Conservation (phyloP, 1,140 invertebrate species). For the Drosophila kepulauana region DNA sequence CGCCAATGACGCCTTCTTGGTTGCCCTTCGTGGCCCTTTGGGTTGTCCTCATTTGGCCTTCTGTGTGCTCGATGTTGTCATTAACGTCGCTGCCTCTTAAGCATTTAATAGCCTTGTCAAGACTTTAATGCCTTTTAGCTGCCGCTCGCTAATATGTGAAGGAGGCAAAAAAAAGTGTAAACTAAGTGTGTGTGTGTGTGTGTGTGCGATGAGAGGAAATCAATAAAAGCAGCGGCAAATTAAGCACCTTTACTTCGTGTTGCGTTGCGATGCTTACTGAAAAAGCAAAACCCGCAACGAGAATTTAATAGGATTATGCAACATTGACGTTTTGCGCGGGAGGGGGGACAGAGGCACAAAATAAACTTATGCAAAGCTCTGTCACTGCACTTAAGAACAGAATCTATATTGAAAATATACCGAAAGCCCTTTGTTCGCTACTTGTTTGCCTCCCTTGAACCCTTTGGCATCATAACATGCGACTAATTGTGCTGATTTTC, state of each 20-base stretch:
- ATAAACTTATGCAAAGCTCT: constrained; percentile 78
- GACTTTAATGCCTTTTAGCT: constrained; percentile 83
- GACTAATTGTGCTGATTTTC: constrained; percentile 79
- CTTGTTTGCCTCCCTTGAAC: constrained; percentile 43
- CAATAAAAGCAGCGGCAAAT: constrained; percentile 81
- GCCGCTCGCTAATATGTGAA: constrained; percentile 62
- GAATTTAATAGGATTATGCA: constrained; percentile 84
- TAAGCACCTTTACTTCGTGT: constrained; percentile 74
- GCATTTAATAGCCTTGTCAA: constrained; percentile 84
- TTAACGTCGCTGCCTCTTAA: constrained; percentile 84
- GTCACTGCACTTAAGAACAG: constrained; percentile 61
- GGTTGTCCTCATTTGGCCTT: constrained; percentile 47
- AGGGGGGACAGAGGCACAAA: constrained; percentile 37
- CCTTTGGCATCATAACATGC: constrained; percentile 62
- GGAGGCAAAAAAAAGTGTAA: constrained; percentile 37
- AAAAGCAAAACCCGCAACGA: constrained; percentile 62
- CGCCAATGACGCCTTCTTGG: constrained; percentile 37
- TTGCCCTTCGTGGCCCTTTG: constrained; percentile 26
- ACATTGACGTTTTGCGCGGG: constrained; percentile 47
- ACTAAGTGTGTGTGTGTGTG: constrained; percentile 23
- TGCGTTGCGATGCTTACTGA: constrained; percentile 54
- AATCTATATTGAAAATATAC: constrained; percentile 19
- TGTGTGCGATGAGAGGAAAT: constrained; percentile 51
- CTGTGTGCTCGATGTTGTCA: constrained; percentile 72
- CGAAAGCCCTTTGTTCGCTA: constrained; percentile 6